Base-by-base conservation (phyloP, 1,140 invertebrate genomes). In the Achatina immaculata region DNA sequence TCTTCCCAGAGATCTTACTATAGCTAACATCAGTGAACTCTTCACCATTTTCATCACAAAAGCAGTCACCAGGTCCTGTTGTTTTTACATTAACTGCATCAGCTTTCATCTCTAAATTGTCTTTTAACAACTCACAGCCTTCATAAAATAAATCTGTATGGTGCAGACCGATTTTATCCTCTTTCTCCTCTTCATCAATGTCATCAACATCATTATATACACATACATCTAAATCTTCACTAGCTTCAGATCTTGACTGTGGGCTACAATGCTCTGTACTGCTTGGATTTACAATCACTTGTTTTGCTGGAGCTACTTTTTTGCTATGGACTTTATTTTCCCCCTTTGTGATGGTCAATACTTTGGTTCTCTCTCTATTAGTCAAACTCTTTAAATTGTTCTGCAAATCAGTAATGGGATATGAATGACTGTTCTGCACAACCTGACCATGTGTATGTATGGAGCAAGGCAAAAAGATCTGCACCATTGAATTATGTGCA, bases 21-120 rank as follows among this genome's bases (percentile, higher is more conserved):
- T 71, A 43, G 14, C 11, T 45, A 80, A 58, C 42, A 38, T 58
- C 69, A 28, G 43, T 36, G 71, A 21, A 43, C 11, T 9, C 43
- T n/a, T 62, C 55, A 77, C 51, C n/a, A 34, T 36, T 36, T 45
- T 36, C 43, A 72, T 31, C 16, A 42, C 14, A 0, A 75, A 43
- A 24, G 81, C 76, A 48, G 55, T 80, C 11, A 24, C 36, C 55
- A 38, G n/a, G n/a, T n/a, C n/a, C n/a, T n/a, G n/a, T n/a, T n/a
- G n/a, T 43, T 14, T n/a, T 55, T 14, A 42, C 21, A 14, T 75
- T 28, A 38, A 43, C 65, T 43, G 1, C 24, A 28, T 24, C 34
- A 4, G 21, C 34, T 43, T 48, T 36, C 38, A 43, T 7, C 34
- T 36, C 66, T 16, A 31, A 3, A 69, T 42, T 48, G n/a, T 40